Evolutionary conservation across 2,113 vertebrate genomes (phyloP).

Genomic region (Puffinus mauretanicus): DNA sequence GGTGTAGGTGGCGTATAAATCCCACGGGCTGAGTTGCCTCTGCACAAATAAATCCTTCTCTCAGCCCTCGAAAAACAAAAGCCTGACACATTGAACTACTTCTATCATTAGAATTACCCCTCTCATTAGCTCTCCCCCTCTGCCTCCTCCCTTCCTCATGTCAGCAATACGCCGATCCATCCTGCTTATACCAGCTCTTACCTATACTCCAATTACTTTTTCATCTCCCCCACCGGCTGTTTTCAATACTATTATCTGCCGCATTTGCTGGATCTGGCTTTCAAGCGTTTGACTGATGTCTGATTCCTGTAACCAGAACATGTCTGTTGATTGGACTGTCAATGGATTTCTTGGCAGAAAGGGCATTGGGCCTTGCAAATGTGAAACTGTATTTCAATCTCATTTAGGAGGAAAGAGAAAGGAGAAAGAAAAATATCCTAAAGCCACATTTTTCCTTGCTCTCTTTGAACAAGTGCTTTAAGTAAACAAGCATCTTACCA

Average conservation of each 20-base stretch:
- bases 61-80: slow-evolving; percentile 22
- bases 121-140: slow-evolving; percentile 52
- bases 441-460: slow-evolving; percentile 49
- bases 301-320: slow-evolving; percentile 69
- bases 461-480: slow-evolving; percentile 59
- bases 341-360: slow-evolving; percentile 73
- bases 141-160: not conserved
- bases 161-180: slow-evolving; percentile 40
- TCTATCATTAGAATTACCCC: slow-evolving; percentile 55
- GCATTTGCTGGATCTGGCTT: slow-evolving; percentile 61
- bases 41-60: not conserved
- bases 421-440: slow-evolving; percentile 49
- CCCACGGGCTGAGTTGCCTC: not conserved
- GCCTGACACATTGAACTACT: slow-evolving; percentile 41
- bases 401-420: slow-evolving; percentile 60
- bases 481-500: slow-evolving; percentile 66
- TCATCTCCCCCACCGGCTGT: slow-evolving; percentile 57
- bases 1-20: not conserved
- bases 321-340: slow-evolving; percentile 71
- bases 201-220: slow-evolving; percentile 58
- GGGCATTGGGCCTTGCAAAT: slow-evolving; percentile 67
- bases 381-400: slow-evolving; percentile 72
- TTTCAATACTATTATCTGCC: slow-evolving; percentile 69
- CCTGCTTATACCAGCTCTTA: slow-evolving; percentile 49
- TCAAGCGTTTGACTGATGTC: slow-evolving; percentile 62